These are phyloP conservation scores for Melanostoma mellinum DNA, from an alignment of 2,888 invertebrate genomes.

Conservation along the genomic window DNA sequence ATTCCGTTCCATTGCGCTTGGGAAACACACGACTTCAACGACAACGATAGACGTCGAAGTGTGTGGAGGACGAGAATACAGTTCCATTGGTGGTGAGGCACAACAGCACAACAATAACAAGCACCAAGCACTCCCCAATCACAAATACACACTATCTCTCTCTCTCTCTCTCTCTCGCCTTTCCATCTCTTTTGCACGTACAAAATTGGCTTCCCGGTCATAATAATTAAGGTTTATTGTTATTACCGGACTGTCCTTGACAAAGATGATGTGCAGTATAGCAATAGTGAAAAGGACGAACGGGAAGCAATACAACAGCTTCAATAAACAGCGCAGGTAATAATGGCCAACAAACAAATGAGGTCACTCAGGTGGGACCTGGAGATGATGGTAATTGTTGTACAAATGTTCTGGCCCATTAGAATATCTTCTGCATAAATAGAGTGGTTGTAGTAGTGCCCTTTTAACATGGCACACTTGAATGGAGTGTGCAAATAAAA, in stretches of 20 bases:
- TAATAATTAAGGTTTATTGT: constrained; percentile 73
- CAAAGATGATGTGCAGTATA: constrained; percentile 61
- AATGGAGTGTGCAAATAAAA: constrained; percentile 65
- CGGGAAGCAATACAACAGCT: constrained; percentile 5
- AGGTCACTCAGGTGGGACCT: constrained; percentile 71
- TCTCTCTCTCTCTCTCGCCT: not conserved
- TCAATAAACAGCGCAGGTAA: constrained; percentile 60
- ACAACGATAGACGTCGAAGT: constrained; percentile 6
- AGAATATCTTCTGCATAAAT: constrained; percentile 66
- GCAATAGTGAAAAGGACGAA: not conserved
- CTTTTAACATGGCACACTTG: constrained; percentile 49
- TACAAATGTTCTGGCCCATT: constrained; percentile 66
- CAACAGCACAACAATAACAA: constrained; percentile 28
- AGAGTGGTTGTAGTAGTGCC: constrained; percentile 39
- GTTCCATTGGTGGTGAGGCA: constrained; percentile 37
- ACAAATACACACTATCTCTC: constrained; percentile 43
- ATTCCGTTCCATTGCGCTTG: constrained; percentile 67
- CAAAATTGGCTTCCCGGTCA: constrained; percentile 70
- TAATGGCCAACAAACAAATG: constrained; percentile 66
- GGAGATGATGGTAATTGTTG: constrained; percentile 72
- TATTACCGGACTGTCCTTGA: constrained; percentile 71
- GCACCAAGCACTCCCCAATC: constrained; percentile 26
- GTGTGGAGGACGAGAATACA: constrained; percentile 5
- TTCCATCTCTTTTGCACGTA: not conserved
- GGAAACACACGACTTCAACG: constrained; percentile 42